These are phyloP conservation scores for Bujurquina vittata DNA, from an alignment of 2,113 vertebrate species.

Conservation along the genomic window DNA sequence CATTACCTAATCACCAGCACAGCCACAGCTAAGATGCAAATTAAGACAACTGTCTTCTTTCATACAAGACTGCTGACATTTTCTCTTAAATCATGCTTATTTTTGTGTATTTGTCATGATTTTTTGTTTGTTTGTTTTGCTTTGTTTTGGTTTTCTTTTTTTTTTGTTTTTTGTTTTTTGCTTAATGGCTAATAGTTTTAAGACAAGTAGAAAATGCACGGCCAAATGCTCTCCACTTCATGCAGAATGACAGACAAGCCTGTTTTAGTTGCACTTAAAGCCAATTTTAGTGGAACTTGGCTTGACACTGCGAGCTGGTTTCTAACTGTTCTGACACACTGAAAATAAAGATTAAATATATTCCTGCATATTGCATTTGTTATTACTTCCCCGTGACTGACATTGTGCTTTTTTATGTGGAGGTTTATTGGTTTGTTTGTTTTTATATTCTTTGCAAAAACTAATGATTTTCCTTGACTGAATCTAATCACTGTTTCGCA, in stretches of 20 bases:
- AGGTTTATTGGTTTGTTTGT: conserved; percentile 54
- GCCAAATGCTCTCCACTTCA: neutral
- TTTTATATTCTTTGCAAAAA: conserved; percentile 37
- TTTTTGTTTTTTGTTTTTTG: neutral
- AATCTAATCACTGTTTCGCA: conserved; percentile 48
- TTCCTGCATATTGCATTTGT: conserved; percentile 45
- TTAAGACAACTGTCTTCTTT: conserved; percentile 84
- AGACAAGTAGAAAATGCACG: conserved; percentile 9
- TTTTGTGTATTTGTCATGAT: conserved; percentile 11
- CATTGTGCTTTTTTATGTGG: conserved; percentile 35
- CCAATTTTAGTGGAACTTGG: conserved; percentile 37
- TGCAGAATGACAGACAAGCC: conserved; percentile 42
- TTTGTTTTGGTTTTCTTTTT: neutral
- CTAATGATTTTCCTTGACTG: conserved; percentile 44
- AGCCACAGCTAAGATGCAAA: conserved; percentile 90
- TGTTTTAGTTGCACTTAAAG: conserved; percentile 53
- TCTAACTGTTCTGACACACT: conserved; percentile 43
- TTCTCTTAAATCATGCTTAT: conserved; percentile 17
- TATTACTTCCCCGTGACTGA: conserved; percentile 41
- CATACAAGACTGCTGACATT: conserved; percentile 31
- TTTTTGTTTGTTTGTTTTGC: neutral
- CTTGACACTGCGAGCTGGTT: conserved; percentile 42
- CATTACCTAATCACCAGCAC: conserved; percentile 98
- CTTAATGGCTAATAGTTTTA: conserved; percentile 26
- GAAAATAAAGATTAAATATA: conserved; percentile 31